Percentiles rank a stretch among this genome's conserved stretches.
These are phyloP conservation scores for Xiphophorus hellerii DNA, from an alignment of 2,113 vertebrate species.

Conservation along the genomic window DNA sequence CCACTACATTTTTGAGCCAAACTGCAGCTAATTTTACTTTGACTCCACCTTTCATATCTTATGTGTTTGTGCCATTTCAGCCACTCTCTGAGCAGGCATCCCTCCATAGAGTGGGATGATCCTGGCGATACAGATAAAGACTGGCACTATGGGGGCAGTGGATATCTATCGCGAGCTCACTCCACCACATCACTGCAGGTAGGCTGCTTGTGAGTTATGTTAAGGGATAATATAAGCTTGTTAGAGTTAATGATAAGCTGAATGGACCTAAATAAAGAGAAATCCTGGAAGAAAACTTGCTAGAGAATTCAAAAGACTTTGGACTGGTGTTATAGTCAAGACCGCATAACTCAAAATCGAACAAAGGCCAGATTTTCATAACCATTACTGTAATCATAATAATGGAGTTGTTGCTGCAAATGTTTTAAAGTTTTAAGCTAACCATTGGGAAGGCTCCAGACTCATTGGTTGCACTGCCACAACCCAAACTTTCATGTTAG, in stretches of 20 bases:
- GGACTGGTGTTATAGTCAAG: neutral
- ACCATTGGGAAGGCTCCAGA: too few relatives aligned
- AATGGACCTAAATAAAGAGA: neutral
- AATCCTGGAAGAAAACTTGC: neutral
- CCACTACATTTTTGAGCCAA: neutral
- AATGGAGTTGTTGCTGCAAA: neutral
- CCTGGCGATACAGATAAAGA: conserved; percentile 66
- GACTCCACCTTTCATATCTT: neutral
- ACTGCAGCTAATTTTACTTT: neutral
- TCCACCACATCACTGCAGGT: conserved; percentile 75
- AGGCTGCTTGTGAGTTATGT: neutral
- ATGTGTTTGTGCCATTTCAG: conserved; percentile 57
- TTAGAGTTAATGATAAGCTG: neutral
- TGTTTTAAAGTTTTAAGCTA: neutral
- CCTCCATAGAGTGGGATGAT: conserved; percentile 75
- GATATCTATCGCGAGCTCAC: conserved; percentile 70
- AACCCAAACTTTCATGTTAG: neutral
- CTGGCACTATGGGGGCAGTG: conserved; percentile 55
- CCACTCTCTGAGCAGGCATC: conserved; percentile 77
- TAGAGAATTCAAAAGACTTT: neutral
- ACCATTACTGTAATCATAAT: neutral
- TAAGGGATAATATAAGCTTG: neutral
- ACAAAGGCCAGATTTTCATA: neutral
- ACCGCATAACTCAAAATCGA: neutral
- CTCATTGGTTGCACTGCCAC: neutral